Conservation (phyloP, 2,113 vertebrate species). For the Onychostoma macrolepis region DNA sequence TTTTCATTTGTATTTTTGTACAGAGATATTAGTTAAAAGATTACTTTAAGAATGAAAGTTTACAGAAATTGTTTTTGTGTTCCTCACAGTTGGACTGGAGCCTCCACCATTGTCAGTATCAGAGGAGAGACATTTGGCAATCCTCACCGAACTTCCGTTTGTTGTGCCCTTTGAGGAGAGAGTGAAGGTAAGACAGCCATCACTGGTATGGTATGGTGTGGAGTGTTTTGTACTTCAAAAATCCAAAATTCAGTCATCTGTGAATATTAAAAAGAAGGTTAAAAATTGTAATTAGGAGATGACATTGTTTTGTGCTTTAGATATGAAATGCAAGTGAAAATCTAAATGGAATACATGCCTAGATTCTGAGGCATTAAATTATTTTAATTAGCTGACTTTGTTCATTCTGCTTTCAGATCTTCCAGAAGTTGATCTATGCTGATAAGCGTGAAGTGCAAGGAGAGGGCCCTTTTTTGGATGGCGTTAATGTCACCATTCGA, state of each 20-base stretch:
- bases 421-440: slow-evolving; percentile 95
- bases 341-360: background rate
- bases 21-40: background rate
- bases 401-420: slow-evolving; percentile 80
- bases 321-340: background rate
- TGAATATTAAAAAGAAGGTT: background rate
- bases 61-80: background rate
- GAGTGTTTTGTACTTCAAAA: background rate
- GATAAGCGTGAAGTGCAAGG: slow-evolving; percentile 97
- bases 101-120: slow-evolving; percentile 94
- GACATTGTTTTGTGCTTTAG: slow-evolving; percentile 36
- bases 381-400: background rate
- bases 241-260: background rate
- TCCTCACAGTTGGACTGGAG: slow-evolving; percentile 86
- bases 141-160: slow-evolving; percentile 96
- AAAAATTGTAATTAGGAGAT: background rate
- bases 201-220: background rate
- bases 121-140: slow-evolving; percentile 93
- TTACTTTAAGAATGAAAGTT: background rate
- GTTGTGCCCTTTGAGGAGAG: slow-evolving; percentile 98
- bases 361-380: background rate
- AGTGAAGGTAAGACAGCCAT: slow-evolving; percentile 86
- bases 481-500: slow-evolving; percentile 94
- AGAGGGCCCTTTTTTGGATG: slow-evolving; percentile 93
- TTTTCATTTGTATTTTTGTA: background rate